Conservation (phyloP, 2,888 invertebrate species). For the Amphipoea oculea region DNA sequence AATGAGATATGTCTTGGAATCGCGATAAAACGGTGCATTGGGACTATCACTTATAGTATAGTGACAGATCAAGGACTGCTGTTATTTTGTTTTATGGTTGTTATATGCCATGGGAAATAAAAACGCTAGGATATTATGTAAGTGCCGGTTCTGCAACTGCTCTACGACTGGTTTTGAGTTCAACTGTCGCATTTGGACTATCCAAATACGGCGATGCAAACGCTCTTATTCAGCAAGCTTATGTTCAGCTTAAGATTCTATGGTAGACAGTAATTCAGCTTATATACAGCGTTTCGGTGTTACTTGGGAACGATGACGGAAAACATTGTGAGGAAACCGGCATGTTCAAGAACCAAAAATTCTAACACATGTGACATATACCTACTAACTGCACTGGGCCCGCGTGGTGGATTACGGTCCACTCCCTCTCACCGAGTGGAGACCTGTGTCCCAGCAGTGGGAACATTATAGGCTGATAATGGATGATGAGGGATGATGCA, state of each 20-base stretch:
- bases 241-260: too few species aligned
- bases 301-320: too few species aligned
- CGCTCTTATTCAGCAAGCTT: too few species aligned
- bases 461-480: too few species aligned
- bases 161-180: not conserved
- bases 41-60: constrained; percentile 43
- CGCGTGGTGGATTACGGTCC: not conserved
- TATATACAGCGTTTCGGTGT: too few species aligned
- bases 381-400: not conserved
- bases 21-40: constrained; percentile 38
- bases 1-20: constrained; percentile 48
- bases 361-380: not conserved
- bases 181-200: not conserved
- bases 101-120: constrained; percentile 44
- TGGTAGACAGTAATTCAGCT: too few species aligned
- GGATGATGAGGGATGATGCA: too few species aligned
- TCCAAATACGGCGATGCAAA: not conserved
- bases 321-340: too few species aligned
- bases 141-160: not conserved
- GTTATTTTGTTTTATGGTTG: constrained; percentile 19
- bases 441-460: not conserved
- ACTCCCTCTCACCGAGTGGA: too few species aligned
- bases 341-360: not conserved
- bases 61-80: constrained; percentile 56
- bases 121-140: not conserved